phyloP scores from a whole-genome alignment of 1,140 invertebrate genomes.

The Grapholita molesta region DNA sequence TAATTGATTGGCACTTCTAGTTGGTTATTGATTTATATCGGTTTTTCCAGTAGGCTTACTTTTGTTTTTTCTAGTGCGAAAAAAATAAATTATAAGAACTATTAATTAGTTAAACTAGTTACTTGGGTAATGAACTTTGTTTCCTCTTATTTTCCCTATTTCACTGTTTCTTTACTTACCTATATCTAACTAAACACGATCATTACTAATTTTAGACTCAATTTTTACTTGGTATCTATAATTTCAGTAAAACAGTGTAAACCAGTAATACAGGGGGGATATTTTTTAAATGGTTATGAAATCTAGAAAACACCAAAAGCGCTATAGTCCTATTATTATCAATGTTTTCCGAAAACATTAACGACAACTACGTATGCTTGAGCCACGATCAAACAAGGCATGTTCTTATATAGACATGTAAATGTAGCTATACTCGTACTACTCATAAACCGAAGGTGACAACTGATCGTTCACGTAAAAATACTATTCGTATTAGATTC shows the following conservation, averaged over 20 bases:
- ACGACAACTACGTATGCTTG: background rate
- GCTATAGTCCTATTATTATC: background rate
- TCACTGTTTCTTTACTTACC: too few species aligned
- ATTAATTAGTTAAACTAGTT: too few species aligned
- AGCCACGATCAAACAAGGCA: background rate
- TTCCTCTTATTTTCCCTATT: too few species aligned
- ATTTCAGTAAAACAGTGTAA: background rate
- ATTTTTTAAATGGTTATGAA: background rate
- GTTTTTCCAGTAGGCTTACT: too few species aligned
- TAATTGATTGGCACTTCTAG: too few species aligned
- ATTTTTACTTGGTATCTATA: background rate
- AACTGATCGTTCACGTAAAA: background rate
- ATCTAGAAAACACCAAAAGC: background rate
- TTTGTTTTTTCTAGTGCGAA: too few species aligned
- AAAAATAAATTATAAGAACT: too few species aligned
- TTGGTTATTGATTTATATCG: too few species aligned
- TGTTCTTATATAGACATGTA: background rate
- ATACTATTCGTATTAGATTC: conserved; percentile 5
- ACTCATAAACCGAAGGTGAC: background rate
- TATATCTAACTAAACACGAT: too few species aligned
- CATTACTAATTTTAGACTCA: background rate
- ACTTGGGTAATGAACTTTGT: too few species aligned
- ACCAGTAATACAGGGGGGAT: background rate
- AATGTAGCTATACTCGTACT: background rate
- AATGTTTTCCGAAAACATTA: conserved; percentile 12